A percentile compares a stretch with the other conserved stretches of the same genome.
Conservation (phyloP, 2,797 vertebrate genomes). For the Carduelis carduelis region DNA sequence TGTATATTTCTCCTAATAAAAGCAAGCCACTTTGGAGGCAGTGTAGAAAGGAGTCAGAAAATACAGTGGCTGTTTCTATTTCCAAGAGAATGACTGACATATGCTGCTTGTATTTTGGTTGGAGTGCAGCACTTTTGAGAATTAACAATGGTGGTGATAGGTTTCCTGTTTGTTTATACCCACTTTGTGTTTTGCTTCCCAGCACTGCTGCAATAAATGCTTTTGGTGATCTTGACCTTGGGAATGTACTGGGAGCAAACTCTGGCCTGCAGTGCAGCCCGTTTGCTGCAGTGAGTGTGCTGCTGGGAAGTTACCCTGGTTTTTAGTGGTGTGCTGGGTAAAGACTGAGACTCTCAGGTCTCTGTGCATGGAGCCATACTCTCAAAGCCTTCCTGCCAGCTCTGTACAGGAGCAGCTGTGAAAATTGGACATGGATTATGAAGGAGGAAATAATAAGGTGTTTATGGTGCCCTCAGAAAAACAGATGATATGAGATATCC, state of each 20-base stretch:
- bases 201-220: background rate
- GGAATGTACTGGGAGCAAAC: background rate
- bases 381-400: background rate
- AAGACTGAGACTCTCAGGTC: background rate
- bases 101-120: background rate
- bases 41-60: background rate
- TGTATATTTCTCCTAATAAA: background rate
- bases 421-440: background rate
- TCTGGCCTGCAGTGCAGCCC: background rate
- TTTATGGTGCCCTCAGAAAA: background rate
- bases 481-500: accelerated
- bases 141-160: background rate
- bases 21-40: background rate
- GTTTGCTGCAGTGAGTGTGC: background rate
- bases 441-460: background rate
- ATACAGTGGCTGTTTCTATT: background rate
- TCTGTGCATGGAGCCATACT: background rate
- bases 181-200: background rate
- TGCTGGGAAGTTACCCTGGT: background rate
- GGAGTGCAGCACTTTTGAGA: background rate
- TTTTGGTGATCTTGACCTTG: background rate
- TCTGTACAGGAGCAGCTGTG: background rate
- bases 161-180: background rate
- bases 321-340: background rate
- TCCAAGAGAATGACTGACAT: background rate